A percentile compares a stretch with the other conserved stretches of the same genome.
These are phyloP conservation scores for Ctenomys sociabilis DNA, from an alignment of 2,113 vertebrate species.

Conservation along the genomic window DNA sequence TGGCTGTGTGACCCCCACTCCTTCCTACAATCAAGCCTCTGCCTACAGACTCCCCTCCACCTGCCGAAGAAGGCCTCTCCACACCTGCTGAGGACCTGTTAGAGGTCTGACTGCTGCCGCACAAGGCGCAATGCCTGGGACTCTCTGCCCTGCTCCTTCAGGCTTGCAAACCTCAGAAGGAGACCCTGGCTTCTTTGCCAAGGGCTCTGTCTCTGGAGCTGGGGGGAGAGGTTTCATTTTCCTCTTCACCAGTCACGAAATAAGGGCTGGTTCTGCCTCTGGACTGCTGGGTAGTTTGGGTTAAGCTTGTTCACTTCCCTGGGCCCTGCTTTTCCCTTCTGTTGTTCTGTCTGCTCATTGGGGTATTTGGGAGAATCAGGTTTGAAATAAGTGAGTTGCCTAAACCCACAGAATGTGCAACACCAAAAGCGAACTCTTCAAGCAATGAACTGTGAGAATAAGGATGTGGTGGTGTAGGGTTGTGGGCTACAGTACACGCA, in stretches of 20 bases:
- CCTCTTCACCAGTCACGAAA: background rate
- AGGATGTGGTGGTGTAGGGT: background rate
- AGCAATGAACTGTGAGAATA: background rate
- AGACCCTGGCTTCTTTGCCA: background rate
- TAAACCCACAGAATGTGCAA: background rate
- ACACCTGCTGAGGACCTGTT: no score
- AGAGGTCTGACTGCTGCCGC: background rate
- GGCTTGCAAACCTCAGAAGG: background rate
- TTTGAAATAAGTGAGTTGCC: background rate
- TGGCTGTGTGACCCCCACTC: background rate
- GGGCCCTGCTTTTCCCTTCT: background rate
- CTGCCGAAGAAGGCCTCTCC: background rate
- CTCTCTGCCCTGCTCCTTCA: background rate
- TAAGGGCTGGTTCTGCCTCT: background rate
- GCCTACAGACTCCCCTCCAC: background rate
- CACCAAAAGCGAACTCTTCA: background rate
- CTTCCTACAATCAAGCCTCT: background rate
- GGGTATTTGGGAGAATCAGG: background rate
- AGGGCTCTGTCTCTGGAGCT: background rate
- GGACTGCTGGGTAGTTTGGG: background rate
- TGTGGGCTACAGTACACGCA: background rate
- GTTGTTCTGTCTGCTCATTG: background rate
- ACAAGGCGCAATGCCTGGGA: background rate
- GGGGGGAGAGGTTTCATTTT: background rate
- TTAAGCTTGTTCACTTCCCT: background rate